Evolutionary conservation across 2,888 invertebrate genomes (phyloP), one percentile per base, ranked within the genome.

Genomic region (Athalia circularis): DNA sequence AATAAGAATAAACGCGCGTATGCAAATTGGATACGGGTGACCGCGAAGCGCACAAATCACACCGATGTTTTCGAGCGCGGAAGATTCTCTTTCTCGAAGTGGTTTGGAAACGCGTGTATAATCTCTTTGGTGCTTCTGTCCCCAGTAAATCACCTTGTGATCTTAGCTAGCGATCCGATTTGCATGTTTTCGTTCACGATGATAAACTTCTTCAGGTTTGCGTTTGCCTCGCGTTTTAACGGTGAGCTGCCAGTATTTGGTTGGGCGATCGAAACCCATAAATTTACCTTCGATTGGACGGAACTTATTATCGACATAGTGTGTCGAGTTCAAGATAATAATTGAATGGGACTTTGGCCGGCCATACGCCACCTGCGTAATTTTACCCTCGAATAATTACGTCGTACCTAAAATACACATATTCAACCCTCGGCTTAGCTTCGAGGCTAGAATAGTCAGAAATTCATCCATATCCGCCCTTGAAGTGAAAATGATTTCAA

Each of bases 121-220:
- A 76, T 78, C 80, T 75, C 70, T 76, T 70, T 75, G 77, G 79
- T 78, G 48, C 65, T 67, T 64, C 61, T 45, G 80, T 81, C 83
- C 82, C 80, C 85, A 81, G 85, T 86, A 87, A 87, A 87, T 87
- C 86, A 87, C 85, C 80, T 79, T 81, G 15, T 59, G 57, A 86
- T 85, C 84, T 86, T 86, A 85, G 82, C 86, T 83, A 85, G 86
- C 87, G 85, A 86, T 87, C 84, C 86, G 83, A 85, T 86, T 87
- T 86, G 84, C 86, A 85, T 87, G 72, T 72, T 72, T 72, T 72
- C 57, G 72, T 45, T 47, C 13, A 47, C 72, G 72, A 59, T 59
- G 72, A 72, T 72, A 59, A 72, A 72, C 72, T 9, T 59, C n/a
- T n/a, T 9, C 4, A 43, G 50, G 59, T 13, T 13, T 13, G 29